Percentiles rank a stretch among this genome's conserved stretches.
phyloP scores from a whole-genome alignment of 2,113 vertebrate genomes.

The Tylochromis polylepis region DNA sequence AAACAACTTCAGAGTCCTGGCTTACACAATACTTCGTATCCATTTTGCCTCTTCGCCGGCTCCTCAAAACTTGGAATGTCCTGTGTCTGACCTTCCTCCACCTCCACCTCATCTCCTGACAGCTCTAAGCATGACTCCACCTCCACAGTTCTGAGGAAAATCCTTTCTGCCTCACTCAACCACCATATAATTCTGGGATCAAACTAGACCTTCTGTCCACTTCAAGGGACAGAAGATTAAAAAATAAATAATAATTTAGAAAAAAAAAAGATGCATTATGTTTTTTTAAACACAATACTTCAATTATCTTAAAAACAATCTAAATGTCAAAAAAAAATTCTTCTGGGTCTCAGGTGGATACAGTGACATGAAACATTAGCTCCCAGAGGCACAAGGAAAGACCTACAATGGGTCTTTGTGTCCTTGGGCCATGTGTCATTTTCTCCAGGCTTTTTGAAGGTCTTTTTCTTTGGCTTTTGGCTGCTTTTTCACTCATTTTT shows the following conservation, averaged over 20 bases:
- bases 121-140: not conserved
- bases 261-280: no score
- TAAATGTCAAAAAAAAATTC: no score
- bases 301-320: no score
- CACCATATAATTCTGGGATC: not conserved
- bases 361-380: no score
- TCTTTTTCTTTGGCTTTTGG: no score
- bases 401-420: no score
- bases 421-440: no score
- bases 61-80: not conserved
- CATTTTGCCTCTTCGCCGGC: fast-evolving
- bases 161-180: not conserved
- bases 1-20: not conserved
- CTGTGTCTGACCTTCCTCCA: not conserved
- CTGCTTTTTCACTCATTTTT: not conserved
- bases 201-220: not conserved
- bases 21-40: not conserved
- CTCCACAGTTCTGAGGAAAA: not conserved
- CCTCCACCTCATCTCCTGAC: not conserved
- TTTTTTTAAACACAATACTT: no score
- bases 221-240: not conserved
- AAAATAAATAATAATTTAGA: no score
- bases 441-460: no score
- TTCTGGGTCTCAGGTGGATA: no score
- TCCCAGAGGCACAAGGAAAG: no score